Base-by-base conservation (phyloP, 2,797 vertebrate genomes). In the Crax fasciolata region DNA sequence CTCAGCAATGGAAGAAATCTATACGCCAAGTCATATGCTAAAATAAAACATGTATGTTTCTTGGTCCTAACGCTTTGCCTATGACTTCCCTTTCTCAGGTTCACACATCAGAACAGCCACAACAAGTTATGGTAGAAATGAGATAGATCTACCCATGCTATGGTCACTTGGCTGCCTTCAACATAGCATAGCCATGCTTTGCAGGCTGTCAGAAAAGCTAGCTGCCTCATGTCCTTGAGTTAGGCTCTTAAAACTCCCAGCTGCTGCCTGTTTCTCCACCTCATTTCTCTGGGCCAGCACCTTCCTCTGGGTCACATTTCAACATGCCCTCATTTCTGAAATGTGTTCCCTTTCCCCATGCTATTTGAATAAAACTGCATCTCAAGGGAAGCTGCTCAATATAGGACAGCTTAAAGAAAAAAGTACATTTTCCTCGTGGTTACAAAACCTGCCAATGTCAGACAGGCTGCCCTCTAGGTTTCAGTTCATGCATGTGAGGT, bases 1-100 rank as follows among this genome's bases (percentile, higher is more conserved):
- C 2, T 10, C 1, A 48, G 4, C 9, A 38, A 25, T 25, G 18
- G 24, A 51, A 55, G 58, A 85, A 30, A 46, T 24, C 3, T 13
- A 5, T 35, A 7, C 18, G 46, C 20, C 62, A 9, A 13, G 2
- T 46, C 61, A 38, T 0, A 0, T 13, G 38, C 25, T 75, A 19
- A 62, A 72, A 58, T 13, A 73, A 68, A 44, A 59, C 28, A 18
- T 13, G 8, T 27, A 19, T 21, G 11, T 57, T 82, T 20, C 10
- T 20, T 61, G 67, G 16, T n/a, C n/a, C 27, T 38, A 67, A 49
- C 0, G 1, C 19, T 63, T 5, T 2, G 3, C 10, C 44, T 38
- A 2, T 32, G 55, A 35, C 11, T 39, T 16, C 25, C 11, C 4
- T 54, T 51, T 63, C 30, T 32, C 1, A 5, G 30, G 10, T 32